phyloP scores from a whole-genome alignment of 1,140 invertebrate species.

The Brachionus plicatilis region DNA sequence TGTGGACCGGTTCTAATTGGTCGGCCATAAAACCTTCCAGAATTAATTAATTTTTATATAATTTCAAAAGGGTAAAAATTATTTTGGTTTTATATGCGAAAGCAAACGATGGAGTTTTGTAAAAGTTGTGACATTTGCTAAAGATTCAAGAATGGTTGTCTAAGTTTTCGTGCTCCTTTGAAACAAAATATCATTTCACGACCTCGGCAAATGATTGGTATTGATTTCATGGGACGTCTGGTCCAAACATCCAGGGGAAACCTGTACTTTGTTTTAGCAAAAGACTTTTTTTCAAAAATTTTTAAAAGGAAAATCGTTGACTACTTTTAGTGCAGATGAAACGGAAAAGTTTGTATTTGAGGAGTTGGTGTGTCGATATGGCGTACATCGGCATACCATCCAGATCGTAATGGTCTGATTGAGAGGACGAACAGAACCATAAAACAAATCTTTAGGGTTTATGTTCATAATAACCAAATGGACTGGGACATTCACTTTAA shows the following conservation, averaged over 20 bases:
- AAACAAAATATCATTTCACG: not conserved
- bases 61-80: too few relatives aligned
- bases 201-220: not conserved
- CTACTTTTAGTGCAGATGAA: not conserved
- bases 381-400: not conserved
- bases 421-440: too few relatives aligned
- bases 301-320: not conserved
- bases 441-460: not conserved
- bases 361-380: not conserved
- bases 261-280: not conserved
- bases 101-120: not conserved
- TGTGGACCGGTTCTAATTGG: too few relatives aligned
- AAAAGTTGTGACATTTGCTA: not conserved
- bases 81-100: not conserved
- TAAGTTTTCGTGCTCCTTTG: not conserved
- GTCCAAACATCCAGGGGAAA: not conserved
- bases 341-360: not conserved
- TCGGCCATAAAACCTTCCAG: too few relatives aligned
- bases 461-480: not conserved
- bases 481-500: not conserved
- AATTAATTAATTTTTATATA: too few relatives aligned
- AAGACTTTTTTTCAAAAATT: not conserved
- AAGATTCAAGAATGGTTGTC: not conserved
- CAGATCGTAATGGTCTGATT: not conserved
- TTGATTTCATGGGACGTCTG: not conserved